A percentile compares a stretch with the other conserved stretches of the same genome.
Evolutionary conservation across 2,113 vertebrate genomes (phyloP).

Genomic region (Lagopus muta): DNA sequence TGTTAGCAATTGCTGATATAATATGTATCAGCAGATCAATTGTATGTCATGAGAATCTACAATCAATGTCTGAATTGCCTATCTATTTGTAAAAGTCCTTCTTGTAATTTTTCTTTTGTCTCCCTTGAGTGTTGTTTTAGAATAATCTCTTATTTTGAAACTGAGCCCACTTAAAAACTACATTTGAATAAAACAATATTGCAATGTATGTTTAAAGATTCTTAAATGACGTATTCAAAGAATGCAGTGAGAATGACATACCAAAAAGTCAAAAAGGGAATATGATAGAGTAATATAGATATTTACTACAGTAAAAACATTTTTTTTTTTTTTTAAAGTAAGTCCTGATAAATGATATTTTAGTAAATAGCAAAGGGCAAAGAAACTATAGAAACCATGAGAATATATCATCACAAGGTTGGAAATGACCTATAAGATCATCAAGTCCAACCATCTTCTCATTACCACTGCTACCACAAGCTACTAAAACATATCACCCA

Average conservation of each 20-base stretch:
- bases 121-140: not conserved
- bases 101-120: not conserved
- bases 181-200: not conserved
- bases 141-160: not conserved
- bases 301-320: not conserved
- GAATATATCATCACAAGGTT: too few relatives aligned
- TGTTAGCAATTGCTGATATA: not conserved
- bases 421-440: too few relatives aligned
- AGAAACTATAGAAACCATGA: not conserved
- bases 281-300: not conserved
- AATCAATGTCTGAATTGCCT: too few relatives aligned
- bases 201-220: too few relatives aligned
- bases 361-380: not conserved
- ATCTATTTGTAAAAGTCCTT: not conserved
- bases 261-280: not conserved
- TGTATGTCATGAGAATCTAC: not conserved
- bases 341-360: not conserved
- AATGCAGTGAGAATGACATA: not conserved
- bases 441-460: too few relatives aligned
- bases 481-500: too few relatives aligned
- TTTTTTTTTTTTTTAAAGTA: not conserved
- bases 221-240: not conserved
- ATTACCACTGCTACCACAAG: too few relatives aligned
- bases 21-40: not conserved
- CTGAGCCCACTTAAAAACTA: not conserved